A percentile compares a stretch with the other conserved stretches of the same genome.
Conservation (phyloP, 2,113 vertebrate genomes). For the Chiloscyllium plagiosum region DNA sequence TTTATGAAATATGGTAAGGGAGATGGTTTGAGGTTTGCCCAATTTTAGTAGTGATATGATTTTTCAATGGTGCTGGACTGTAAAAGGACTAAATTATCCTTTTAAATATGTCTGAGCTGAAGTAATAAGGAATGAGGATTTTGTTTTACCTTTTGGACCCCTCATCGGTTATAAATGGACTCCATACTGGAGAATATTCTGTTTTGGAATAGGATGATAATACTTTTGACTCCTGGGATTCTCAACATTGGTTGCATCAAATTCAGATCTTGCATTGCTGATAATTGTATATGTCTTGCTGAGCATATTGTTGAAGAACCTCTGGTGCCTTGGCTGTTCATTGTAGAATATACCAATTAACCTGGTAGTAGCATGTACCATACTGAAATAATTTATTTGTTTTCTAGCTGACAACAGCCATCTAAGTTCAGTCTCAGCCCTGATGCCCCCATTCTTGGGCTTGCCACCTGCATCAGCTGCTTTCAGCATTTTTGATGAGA, state of each 20-base stretch:
- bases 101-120: not conserved
- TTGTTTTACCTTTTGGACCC: not conserved
- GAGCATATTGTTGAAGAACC: not conserved
- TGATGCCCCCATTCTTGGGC: not conserved
- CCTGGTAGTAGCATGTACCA: not conserved
- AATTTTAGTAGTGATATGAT: not conserved
- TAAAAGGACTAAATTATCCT: not conserved
- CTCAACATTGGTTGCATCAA: not conserved
- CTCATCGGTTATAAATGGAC: not conserved
- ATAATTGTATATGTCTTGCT: not conserved
- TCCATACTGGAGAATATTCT: not conserved
- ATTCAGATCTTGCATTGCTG: not conserved
- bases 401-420: conserved; percentile 37
- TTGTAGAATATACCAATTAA: not conserved
- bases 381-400: not conserved
- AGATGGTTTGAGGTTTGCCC: not conserved
- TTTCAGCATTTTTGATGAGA: conserved; percentile 65
- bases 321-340: not conserved
- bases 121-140: not conserved
- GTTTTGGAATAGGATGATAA: not conserved
- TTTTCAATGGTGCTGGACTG: not conserved
- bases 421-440: not conserved
- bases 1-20: conserved; percentile 33
- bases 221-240: not conserved
- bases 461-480: conserved; percentile 36